Evolutionary conservation across 2,113 vertebrate genomes (phyloP), one percentile per base, ranked within the genome.

Genomic region (Seriola quinqueradiata): DNA sequence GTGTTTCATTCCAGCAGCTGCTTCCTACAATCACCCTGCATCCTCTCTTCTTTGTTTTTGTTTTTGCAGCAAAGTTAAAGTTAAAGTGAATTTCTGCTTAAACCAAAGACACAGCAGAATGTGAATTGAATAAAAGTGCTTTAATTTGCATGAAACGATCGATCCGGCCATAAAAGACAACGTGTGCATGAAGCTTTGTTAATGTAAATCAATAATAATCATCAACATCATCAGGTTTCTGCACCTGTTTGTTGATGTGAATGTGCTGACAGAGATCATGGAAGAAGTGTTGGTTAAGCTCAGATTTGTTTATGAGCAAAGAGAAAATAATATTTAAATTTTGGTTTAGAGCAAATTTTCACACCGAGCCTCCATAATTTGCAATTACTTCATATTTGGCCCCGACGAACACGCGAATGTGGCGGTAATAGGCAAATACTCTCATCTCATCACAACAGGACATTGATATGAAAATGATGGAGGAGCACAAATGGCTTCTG

Each of bases 391-490:
- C 32, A 73, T 19, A 75, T 75, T 32, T 69, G 61, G 75, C 57
- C 55, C 42, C 54, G 10, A 9, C 6, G 25, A 12, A 11, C 74
- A 55, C 0, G 28, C 17, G 34, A 42, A 19, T 13, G 28, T 38
- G 65, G 44, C 64, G 10, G 34, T 5, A 2, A 52, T 11, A 86
- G 57, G 81, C 65, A 78, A 83, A 87, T 64, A 23, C 40, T n/a
- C 5, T 28, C 10, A 58, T 70, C 42, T 42, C 16, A 34, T 72
- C 67, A n/a, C 54, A 70, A 61, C 66, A 73, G n/a, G 58, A 54
- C 8, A 28, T 40, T 65, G 12, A 75, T 74, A 85, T 81, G 81
- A 60, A 89, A 88, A 92, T 73, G 25, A 83, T 2, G 48, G 36
- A 34, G 21, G 38, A 16, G 58, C 67, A 66, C 44, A 68, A 65